phyloP scores from a whole-genome alignment of 2,888 invertebrate genomes.

The Parnassius orleans region DNA sequence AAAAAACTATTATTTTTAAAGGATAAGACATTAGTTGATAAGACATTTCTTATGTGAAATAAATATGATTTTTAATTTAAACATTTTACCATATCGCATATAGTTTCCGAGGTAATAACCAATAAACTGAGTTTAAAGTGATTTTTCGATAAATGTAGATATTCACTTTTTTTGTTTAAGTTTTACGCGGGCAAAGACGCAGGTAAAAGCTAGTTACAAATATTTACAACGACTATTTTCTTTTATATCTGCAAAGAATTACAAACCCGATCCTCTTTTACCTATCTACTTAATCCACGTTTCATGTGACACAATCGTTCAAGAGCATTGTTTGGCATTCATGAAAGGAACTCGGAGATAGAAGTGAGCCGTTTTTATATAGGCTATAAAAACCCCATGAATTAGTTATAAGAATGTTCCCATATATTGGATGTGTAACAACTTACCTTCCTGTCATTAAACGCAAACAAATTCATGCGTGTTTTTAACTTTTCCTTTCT shows the following conservation, averaged over 20 bases:
- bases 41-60: no score
- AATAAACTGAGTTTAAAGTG: no score
- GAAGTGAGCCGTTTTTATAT: conserved; percentile 18
- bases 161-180: not conserved
- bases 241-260: no score
- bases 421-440: conserved; percentile 1
- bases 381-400: conserved; percentile 22
- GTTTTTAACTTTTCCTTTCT: not conserved
- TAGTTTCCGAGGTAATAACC: no score
- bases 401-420: conserved; percentile 17
- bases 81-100: no score
- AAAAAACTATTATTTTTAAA: no score
- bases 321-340: conserved; percentile 22
- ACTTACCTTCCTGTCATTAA: conserved; percentile 11
- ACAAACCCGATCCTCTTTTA: not conserved
- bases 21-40: no score
- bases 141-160: no score
- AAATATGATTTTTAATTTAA: no score
- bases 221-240: no score
- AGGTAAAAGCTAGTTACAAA: no score
- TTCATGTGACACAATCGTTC: conserved; percentile 10
- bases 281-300: not conserved
- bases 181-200: no score
- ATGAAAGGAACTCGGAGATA: conserved; percentile 14
- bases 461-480: conserved; percentile 13